Base-by-base conservation (phyloP, 2,113 vertebrate genomes). In the Oreochromis tanganicae region DNA sequence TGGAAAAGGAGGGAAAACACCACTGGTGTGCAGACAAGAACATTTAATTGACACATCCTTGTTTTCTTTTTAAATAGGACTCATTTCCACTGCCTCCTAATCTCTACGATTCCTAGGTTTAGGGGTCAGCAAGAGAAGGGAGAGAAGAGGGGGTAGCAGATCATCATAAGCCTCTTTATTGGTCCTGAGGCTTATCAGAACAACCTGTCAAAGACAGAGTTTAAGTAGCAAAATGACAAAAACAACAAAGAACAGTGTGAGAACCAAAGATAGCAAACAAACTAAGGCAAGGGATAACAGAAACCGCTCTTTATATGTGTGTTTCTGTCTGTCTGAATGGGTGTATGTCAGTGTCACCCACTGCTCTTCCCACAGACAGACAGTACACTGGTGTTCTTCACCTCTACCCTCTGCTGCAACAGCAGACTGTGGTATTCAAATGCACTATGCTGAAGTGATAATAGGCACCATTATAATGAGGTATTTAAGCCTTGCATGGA, bases 401-500 rank as follows among this genome's bases (percentile, higher is more conserved):
- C 85, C 83, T 80, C 83, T 19, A 71, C 34, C 89, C 91, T 84
- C 5, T 7, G 27, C 48, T 34, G 16, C 66, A 55, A 32, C 50
- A 21, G 4, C n/a, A 36, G 55, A 24, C 50, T 61, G 85, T 88
- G 36, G 75, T 87, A 91, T 89, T 89, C 56, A 90, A 80, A 93
- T 81, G 6, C 82, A 71, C 78, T 10, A 80, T 34, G 52, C 52
- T 88, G 56, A 55, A 55, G 82, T 82, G 46, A 91, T 83, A 92
- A 86, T 34, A 85, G 78, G 21, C 36, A 4, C 19, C 36, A 83
- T 86, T 93, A 88, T 91, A 19, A 21, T 56, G 9, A 78, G 32
- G 19, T 50, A 66, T 59, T 61, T 71, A 61, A 29, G 29, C 48
- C n/a, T 41, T 36, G 56, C 43, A 52, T 68, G 1, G 21, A 83